Evolutionary conservation across 2,113 vertebrate genomes (phyloP).

Genomic region (Aix galericulata): DNA sequence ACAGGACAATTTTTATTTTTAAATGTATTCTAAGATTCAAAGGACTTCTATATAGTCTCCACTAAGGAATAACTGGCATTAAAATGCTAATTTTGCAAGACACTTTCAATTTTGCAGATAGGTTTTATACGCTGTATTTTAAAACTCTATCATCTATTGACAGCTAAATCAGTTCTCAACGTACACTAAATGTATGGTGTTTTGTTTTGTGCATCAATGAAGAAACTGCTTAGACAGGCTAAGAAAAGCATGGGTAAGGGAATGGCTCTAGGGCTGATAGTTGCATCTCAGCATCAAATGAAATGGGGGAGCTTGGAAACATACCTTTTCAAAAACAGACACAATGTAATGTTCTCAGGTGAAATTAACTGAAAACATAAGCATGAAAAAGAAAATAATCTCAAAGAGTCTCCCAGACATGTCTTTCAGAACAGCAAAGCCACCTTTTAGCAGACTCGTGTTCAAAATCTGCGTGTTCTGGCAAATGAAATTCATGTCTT

Average conservation of each 20-base stretch:
- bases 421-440: neutral
- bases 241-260: neutral
- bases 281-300: neutral
- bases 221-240: neutral
- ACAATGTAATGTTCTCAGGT: neutral
- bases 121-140: neutral
- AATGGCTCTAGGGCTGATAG: neutral
- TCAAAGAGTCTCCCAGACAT: neutral
- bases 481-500: neutral
- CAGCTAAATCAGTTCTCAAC: neutral
- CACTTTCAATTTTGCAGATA: neutral
- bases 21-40: conserved; percentile 26
- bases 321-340: neutral
- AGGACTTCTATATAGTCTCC: conserved; percentile 32
- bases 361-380: neutral
- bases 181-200: neutral
- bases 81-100: neutral
- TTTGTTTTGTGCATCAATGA: neutral
- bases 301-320: neutral
- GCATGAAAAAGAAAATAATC: neutral
- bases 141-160: neutral
- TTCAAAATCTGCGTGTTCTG: neutral
- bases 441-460: neutral
- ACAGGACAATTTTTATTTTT: conserved; percentile 26
- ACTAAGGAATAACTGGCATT: conserved; percentile 3